Evolutionary conservation across 2,113 vertebrate species (phyloP).

Genomic region (Eira barbara): DNA sequence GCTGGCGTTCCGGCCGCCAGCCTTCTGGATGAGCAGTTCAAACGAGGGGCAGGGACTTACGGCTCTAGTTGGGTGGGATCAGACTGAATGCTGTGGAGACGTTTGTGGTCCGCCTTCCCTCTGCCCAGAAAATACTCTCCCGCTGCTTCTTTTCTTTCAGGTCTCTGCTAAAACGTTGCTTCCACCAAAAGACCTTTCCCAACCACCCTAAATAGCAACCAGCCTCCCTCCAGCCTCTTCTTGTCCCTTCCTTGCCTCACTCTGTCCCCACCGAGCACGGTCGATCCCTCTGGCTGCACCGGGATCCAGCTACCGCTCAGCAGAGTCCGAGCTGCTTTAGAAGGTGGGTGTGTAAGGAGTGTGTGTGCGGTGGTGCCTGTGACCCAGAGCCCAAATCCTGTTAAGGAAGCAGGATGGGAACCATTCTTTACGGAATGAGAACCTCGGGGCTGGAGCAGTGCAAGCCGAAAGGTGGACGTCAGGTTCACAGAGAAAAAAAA

Average conservation of each 20-base stretch:
- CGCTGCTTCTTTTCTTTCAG: not conserved
- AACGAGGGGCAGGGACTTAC: too few relatives aligned
- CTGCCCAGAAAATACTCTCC: not conserved
- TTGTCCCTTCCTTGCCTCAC: not conserved
- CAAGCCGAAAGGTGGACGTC: not conserved
- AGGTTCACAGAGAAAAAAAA: not conserved
- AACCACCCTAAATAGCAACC: not conserved
- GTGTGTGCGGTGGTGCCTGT: accelerated
- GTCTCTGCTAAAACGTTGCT: not conserved
- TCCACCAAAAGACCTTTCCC: not conserved
- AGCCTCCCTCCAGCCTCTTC: not conserved
- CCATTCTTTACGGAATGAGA: not conserved
- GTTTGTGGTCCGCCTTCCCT: not conserved
- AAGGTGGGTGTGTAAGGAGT: not conserved
- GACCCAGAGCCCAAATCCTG: not conserved
- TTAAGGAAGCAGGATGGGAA: not conserved
- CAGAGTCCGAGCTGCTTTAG: accelerated
- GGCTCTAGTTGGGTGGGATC: not conserved
- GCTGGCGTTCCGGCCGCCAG: not conserved
- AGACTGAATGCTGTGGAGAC: accelerated
- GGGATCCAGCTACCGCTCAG: not conserved
- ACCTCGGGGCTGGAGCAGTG: too few relatives aligned
- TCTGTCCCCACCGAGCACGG: accelerated
- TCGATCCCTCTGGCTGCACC: not conserved
- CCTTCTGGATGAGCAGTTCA: not conserved